Conservation (phyloP, 1,140 invertebrate species). For the Oreohelix idahoensis region DNA sequence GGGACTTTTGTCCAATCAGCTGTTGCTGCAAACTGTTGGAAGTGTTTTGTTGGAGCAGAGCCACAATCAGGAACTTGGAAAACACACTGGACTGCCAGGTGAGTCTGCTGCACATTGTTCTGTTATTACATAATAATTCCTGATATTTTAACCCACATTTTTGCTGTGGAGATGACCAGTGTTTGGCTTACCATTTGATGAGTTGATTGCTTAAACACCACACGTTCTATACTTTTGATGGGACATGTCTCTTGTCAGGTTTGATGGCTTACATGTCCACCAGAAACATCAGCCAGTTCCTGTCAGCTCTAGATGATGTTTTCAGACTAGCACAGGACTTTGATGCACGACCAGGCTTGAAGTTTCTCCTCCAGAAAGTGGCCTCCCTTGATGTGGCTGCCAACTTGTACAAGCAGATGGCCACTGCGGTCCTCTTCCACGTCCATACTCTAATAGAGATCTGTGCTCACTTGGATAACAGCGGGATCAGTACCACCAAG, state of each 20-base stretch:
- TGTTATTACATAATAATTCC: too few relatives aligned
- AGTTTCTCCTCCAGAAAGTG: constrained; percentile 94
- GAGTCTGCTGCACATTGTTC: too few relatives aligned
- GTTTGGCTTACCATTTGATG: too few relatives aligned
- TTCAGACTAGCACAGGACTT: constrained; percentile 87
- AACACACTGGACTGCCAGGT: background rate
- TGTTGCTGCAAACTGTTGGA: constrained; percentile 90
- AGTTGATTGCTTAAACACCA: too few relatives aligned
- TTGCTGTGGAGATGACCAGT: too few relatives aligned
- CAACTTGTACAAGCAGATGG: constrained; percentile 93
- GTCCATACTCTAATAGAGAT: constrained; percentile 89
- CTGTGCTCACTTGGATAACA: constrained; percentile 77
- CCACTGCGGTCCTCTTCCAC: constrained; percentile 90
- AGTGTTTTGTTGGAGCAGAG: constrained; percentile 84
- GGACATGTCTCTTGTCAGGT: constrained; percentile 69
- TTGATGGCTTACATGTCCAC: constrained; percentile 73
- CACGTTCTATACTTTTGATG: too few relatives aligned
- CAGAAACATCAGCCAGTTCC: constrained; percentile 79
- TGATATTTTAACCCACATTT: too few relatives aligned
- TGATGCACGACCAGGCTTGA: constrained; percentile 89
- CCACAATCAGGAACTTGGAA: constrained; percentile 10
- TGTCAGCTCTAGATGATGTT: constrained; percentile 86
- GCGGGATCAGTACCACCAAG: constrained; percentile 21
- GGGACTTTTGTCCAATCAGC: constrained; percentile 90
- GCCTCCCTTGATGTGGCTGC: constrained; percentile 88